Conservation (phyloP, 2,113 vertebrate species). For the Corythaeola cristata region DNA sequence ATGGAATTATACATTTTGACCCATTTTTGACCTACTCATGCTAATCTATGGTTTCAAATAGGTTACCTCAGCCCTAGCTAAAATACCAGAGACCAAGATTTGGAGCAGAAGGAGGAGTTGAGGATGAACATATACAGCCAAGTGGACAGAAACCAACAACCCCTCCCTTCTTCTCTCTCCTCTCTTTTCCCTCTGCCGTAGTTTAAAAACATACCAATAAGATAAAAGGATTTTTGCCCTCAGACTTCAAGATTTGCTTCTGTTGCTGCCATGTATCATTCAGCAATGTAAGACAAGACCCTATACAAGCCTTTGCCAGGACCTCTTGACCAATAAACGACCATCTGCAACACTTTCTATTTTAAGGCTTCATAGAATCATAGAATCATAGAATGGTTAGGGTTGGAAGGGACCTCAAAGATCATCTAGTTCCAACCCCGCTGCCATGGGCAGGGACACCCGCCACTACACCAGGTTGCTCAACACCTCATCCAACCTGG, state of each 20-base stretch:
- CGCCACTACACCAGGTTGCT: no score
- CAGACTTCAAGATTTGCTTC: neutral
- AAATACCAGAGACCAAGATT: neutral
- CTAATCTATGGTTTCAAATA: neutral
- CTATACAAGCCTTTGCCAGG: neutral
- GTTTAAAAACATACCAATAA: neutral
- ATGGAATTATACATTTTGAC: neutral
- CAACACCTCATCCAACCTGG: no score
- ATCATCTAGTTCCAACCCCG: no score
- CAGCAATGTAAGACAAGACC: neutral
- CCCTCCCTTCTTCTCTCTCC: neutral
- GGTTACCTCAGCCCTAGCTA: neutral
- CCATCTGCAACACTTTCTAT: neutral
- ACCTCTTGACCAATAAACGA: neutral
- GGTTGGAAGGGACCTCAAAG: no score
- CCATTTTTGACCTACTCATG: neutral
- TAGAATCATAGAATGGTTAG: no score
- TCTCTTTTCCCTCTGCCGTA: neutral
- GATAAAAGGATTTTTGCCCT: neutral
- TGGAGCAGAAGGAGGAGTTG: neutral
- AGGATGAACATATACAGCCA: neutral
- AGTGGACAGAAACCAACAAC: neutral
- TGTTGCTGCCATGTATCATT: neutral
- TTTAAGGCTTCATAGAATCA: neutral
- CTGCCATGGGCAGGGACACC: no score